Base-by-base conservation (phyloP, 2,888 invertebrate species). In the Chalcis sispes region DNA sequence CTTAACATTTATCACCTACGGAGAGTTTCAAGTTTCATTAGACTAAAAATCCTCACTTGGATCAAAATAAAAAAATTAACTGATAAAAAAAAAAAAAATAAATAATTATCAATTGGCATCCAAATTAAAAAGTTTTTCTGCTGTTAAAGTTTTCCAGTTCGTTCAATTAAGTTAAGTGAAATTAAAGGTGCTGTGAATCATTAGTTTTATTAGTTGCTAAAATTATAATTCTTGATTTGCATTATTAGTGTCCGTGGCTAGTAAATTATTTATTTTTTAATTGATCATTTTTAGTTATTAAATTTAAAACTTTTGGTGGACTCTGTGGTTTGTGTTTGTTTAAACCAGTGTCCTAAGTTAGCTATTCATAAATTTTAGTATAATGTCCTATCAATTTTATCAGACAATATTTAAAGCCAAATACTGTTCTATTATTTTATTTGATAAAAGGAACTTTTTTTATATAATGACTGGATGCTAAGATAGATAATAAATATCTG, bases 271-370 rank as follows among this genome's bases (percentile, higher is more conserved):
- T 25, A n/a, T 42, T 59, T 50, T 36, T 67, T 71, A 8, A 59
- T 50, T 74, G 56, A 29, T 62, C 18, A 42, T 56, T 70, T 73
- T 61, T 54, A 70, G 40, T 59, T n/a, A 8, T 59, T 52, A 46
- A 71, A 50, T 50, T 74, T 56, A 67, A 71, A 65, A 42, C 13
- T 61, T 69, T 65, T 74, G 48, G 77, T 77, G 66, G 71, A 73
- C 64, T 69, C 23, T 77, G 77, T 77, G 77, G 46, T 52, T 77
- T 75, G 74, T 77, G 75, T 54, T 75, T 64, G 50, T 64, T 72
- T 29, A 18, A 62, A 27, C 46, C 67, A 76, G 72, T 72, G 72
- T 72, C 58, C 50, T 18, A 67, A 69, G 69, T 58, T 71, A 72
- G 40, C n/a, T 66, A 29, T 66, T 13, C 32, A 32, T 40, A 46